These are phyloP conservation scores for Manis crassicaudata DNA, from an alignment of 2,797 vertebrate species.

Conservation along the genomic window DNA sequence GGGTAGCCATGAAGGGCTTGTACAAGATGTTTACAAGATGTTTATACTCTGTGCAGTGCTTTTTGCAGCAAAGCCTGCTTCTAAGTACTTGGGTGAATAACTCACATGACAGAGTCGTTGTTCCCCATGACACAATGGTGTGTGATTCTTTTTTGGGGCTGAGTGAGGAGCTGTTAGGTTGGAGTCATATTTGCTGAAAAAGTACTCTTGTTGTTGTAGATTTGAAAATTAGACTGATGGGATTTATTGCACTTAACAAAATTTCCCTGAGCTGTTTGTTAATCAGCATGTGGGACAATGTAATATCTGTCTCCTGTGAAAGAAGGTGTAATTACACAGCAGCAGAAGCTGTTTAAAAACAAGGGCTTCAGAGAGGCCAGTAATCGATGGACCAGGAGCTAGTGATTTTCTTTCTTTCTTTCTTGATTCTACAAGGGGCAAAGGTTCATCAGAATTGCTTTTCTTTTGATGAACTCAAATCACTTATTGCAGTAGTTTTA, in stretches of 20 bases:
- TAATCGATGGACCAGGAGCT: not conserved
- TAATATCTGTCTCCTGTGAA: constrained; percentile 67
- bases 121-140: constrained; percentile 34
- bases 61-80: not conserved
- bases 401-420: constrained; percentile 56
- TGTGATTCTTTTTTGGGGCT: constrained; percentile 44
- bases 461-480: constrained; percentile 33
- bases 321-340: constrained; percentile 67
- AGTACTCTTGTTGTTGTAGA: constrained; percentile 62
- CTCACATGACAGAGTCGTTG: not conserved
- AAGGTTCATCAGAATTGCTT: constrained; percentile 11
- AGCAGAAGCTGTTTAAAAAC: constrained; percentile 65
- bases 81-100: not conserved
- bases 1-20: not conserved
- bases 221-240: constrained; percentile 64
- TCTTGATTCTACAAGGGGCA: not conserved
- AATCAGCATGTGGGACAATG: constrained; percentile 68
- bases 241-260: constrained; percentile 67
- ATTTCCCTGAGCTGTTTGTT: constrained; percentile 65
- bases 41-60: not conserved
- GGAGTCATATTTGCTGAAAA: constrained; percentile 64
- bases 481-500: not conserved
- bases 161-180: not conserved
- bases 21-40: not conserved
- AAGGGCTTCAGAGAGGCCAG: not conserved